phyloP scores from a whole-genome alignment of 2,888 invertebrate genomes.

The Pyrrhosoma nymphula region DNA sequence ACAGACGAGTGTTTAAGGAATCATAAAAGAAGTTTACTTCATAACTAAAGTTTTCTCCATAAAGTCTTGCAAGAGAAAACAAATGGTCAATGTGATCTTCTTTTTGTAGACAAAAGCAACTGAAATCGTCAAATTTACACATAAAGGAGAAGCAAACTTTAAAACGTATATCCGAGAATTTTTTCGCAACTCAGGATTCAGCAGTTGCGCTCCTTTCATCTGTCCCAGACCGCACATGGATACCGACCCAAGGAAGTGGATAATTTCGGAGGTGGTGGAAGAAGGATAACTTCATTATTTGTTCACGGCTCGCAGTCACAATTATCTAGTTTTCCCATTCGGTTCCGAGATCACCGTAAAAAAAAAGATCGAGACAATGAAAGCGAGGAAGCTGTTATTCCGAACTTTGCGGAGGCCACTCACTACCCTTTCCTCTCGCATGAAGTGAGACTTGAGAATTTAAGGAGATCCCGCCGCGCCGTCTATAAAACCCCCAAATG shows the following conservation, averaged over 20 bases:
- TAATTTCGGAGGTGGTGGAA: background rate
- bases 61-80: background rate
- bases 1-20: no score
- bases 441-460: no score
- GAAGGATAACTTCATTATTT: constrained; percentile 21
- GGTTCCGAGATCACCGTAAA: background rate
- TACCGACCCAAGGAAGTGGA: background rate
- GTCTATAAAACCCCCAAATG: no score
- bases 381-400: no score
- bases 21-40: background rate
- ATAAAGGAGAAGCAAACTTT: background rate
- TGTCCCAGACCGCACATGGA: background rate
- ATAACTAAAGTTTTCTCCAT: background rate
- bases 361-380: background rate
- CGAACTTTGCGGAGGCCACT: no score
- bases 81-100: background rate
- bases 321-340: constrained; percentile 23
- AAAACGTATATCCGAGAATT: background rate
- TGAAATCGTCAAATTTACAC: background rate
- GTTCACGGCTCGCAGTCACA: background rate
- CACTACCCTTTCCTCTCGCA: no score
- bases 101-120: background rate
- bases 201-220: background rate
- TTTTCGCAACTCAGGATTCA: no score
- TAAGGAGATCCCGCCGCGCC: no score